These are phyloP conservation scores for Scaptomyza tumidula DNA, from an alignment of 2,888 invertebrate species.

Conservation along the genomic window DNA sequence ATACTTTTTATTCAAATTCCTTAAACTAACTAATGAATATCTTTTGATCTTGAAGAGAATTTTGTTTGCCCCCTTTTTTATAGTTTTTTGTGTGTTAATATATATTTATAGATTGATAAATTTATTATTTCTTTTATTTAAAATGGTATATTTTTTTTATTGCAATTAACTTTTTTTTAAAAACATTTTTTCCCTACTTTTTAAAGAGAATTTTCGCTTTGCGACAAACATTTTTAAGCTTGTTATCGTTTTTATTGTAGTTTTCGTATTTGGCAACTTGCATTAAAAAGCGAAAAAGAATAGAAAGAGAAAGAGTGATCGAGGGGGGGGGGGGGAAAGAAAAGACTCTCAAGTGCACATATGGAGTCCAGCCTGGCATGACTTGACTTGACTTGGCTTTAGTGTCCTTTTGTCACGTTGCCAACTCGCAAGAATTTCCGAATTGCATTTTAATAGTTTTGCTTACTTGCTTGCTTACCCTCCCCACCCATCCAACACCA, in stretches of 20 bases:
- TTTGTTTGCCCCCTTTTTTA: too few relatives aligned
- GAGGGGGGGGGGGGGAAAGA: too few relatives aligned
- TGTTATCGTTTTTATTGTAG: neutral
- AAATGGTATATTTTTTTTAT: too few relatives aligned
- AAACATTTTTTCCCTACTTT: too few relatives aligned
- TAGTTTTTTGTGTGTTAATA: too few relatives aligned
- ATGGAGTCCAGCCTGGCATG: conserved; percentile 12
- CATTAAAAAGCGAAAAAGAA: neutral
- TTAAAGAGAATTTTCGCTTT: conserved; percentile 9
- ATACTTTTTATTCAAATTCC: neutral
- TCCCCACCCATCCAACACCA: neutral
- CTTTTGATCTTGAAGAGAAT: too few relatives aligned
- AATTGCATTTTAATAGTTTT: conserved; percentile 73
- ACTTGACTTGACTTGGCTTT: conserved; percentile 8
- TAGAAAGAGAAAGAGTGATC: too few relatives aligned
- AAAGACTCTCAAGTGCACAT: conserved; percentile 5
- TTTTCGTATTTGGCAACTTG: neutral
- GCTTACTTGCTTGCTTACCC: too few relatives aligned
- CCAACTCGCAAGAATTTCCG: conserved; percentile 64
- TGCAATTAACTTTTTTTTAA: too few relatives aligned
- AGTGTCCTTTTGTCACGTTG: conserved; percentile 21
- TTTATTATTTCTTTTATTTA: too few relatives aligned
- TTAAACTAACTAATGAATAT: too few relatives aligned
- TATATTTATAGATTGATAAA: too few relatives aligned
- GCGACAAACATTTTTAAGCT: neutral